Percentiles rank a stretch among this genome's conserved stretches.
Conservation (phyloP, 2,113 vertebrate species). For the Grantiella picta region DNA sequence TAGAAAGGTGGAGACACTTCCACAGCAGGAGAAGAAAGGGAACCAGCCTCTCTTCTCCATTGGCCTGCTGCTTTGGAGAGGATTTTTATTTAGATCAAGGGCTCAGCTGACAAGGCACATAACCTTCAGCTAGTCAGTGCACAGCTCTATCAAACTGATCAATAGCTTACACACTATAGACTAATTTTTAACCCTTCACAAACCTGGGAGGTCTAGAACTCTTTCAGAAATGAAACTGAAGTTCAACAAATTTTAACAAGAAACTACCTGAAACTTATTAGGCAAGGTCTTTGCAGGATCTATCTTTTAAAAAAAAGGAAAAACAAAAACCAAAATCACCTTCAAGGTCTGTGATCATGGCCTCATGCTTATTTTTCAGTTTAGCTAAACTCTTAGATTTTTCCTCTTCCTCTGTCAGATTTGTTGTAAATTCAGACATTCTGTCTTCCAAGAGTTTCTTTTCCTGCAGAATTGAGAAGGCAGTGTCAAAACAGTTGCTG, state of each 20-base stretch:
- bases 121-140: conserved; percentile 47
- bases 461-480: conserved; percentile 75
- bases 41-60: conserved; percentile 56
- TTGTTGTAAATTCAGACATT: conserved; percentile 92
- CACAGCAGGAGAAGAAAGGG: conserved; percentile 40
- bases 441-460: conserved; percentile 95
- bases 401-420: conserved; percentile 95
- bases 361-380: conserved; percentile 96
- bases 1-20: conserved; percentile 12
- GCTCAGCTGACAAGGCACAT: conserved; percentile 53
- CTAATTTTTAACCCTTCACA: conserved; percentile 59
- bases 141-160: conserved; percentile 35
- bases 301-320: neutral
- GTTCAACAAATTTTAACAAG: neutral
- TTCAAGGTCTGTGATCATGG: conserved; percentile 98
- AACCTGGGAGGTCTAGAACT: neutral
- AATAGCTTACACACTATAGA: conserved; percentile 24
- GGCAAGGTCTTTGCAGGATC: neutral
- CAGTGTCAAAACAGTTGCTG: neutral
- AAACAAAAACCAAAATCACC: conserved; percentile 64
- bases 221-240: neutral
- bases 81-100: conserved; percentile 53
- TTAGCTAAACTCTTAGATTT: conserved; percentile 98
- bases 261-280: neutral
- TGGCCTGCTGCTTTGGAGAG: conserved; percentile 31